phyloP scores from a whole-genome alignment of 2,113 vertebrate species.

The Regulus satrapa region DNA sequence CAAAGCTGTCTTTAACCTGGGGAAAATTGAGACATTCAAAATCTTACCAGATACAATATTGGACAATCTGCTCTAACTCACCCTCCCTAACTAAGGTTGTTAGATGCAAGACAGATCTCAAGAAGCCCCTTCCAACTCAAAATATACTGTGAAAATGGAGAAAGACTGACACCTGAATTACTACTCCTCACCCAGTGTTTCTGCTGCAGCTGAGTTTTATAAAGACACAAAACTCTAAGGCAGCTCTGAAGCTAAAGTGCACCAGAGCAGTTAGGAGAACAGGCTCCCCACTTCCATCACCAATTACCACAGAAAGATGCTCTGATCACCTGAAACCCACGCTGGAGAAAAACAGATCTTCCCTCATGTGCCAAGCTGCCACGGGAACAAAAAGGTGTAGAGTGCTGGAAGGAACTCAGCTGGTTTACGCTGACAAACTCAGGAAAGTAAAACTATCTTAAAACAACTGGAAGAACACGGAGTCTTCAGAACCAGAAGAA shows the following conservation, averaged over 20 bases:
- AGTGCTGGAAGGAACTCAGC: background rate
- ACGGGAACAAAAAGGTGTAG: background rate
- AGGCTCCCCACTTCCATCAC: background rate
- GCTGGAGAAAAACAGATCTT: background rate
- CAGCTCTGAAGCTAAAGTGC: background rate
- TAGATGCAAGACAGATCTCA: background rate
- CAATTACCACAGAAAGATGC: background rate
- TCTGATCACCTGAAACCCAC: background rate
- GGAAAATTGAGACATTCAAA: background rate
- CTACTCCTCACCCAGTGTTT: background rate
- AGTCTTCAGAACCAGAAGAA: background rate
- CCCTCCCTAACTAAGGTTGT: background rate
- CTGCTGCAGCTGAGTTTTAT: background rate
- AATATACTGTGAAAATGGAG: background rate
- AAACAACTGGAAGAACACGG: background rate
- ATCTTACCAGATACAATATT: background rate
- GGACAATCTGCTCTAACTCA: background rate
- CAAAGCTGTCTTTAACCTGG: background rate
- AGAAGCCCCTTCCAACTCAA: background rate
- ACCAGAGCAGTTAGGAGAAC: background rate
- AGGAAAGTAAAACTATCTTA: background rate
- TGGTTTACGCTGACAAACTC: background rate
- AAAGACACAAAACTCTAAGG: background rate
- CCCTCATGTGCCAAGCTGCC: background rate
- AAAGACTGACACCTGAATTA: background rate